Conservation (phyloP, 2,888 invertebrate genomes). For the Leucoptera coffeella region DNA sequence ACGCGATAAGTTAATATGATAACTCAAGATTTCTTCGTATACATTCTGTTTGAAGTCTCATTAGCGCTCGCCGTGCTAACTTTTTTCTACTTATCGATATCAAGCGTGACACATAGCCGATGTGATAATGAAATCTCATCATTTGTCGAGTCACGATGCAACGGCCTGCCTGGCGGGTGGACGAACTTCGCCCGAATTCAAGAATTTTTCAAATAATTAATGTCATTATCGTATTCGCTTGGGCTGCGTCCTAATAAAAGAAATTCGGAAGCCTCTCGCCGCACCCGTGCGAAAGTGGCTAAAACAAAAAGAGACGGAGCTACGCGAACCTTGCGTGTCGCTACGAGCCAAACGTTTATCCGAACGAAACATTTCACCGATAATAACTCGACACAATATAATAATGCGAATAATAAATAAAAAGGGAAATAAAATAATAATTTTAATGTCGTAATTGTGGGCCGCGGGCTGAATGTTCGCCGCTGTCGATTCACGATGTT, state of each 20-base stretch:
- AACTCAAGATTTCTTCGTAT: no score
- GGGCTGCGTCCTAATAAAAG: constrained; percentile 2
- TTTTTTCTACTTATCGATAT: constrained; percentile 33
- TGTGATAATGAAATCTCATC: constrained; percentile 19
- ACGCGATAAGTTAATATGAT: no score
- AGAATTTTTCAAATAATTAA: no score
- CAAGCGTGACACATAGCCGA: constrained; percentile 21
- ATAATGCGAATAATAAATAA: constrained; percentile 55
- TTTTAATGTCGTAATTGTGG: constrained; percentile 50
- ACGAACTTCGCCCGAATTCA: no score
- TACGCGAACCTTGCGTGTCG: constrained; percentile 31
- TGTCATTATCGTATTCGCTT: no score
- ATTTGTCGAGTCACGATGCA: constrained; percentile 14
- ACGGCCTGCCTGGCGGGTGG: no score
- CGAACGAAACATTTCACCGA: constrained; percentile 53
- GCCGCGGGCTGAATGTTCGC: constrained; percentile 39
- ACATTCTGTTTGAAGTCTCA: constrained; percentile 26
- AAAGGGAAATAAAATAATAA: constrained; percentile 53
- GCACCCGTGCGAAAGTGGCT: constrained; percentile 37
- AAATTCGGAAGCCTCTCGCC: constrained; percentile 42
- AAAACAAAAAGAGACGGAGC: constrained; percentile 11
- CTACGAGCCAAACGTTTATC: constrained; percentile 37
- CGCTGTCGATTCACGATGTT: no score
- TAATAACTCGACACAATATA: constrained; percentile 54
- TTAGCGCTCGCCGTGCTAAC: constrained; percentile 32